Conservation (phyloP, 2,113 vertebrate genomes). For the Brachyhypopomus occidentalis region DNA sequence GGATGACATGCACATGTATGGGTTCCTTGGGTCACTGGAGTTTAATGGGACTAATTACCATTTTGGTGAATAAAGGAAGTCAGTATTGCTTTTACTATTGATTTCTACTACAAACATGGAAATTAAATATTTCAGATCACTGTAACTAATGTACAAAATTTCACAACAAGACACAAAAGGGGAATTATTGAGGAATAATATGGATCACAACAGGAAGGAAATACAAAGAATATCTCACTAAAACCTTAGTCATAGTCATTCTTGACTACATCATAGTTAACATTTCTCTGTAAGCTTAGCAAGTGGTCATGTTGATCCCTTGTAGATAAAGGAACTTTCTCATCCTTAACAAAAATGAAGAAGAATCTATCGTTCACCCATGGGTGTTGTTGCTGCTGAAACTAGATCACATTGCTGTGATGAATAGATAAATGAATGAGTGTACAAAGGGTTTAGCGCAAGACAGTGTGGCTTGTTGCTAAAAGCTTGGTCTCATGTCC, state of each 20-base stretch:
- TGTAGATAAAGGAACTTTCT: constrained; percentile 14
- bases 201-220: not conserved
- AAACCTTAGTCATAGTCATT: too few relatives aligned
- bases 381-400: constrained; percentile 38
- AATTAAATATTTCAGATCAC: not conserved
- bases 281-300: not conserved
- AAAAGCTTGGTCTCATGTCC: too few relatives aligned
- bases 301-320: constrained; percentile 12
- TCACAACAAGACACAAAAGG: too few relatives aligned
- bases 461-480: not conserved
- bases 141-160: too few relatives aligned
- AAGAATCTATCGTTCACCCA: constrained; percentile 26
- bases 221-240: not conserved
- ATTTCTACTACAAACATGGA: not conserved
- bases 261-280: too few relatives aligned
- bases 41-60: not conserved
- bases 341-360: constrained; percentile 35
- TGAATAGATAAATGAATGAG: not conserved
- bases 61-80: not conserved
- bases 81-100: not conserved
- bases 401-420: not conserved
- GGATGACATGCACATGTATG: too few relatives aligned
- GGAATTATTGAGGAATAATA: constrained; percentile 10
- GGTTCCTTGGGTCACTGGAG: not conserved
- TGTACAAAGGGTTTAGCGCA: not conserved